A percentile compares a stretch with the other conserved stretches of the same genome.
These are phyloP conservation scores for Lagopus leucura DNA, from an alignment of 2,113 vertebrate genomes.

Conservation along the genomic window DNA sequence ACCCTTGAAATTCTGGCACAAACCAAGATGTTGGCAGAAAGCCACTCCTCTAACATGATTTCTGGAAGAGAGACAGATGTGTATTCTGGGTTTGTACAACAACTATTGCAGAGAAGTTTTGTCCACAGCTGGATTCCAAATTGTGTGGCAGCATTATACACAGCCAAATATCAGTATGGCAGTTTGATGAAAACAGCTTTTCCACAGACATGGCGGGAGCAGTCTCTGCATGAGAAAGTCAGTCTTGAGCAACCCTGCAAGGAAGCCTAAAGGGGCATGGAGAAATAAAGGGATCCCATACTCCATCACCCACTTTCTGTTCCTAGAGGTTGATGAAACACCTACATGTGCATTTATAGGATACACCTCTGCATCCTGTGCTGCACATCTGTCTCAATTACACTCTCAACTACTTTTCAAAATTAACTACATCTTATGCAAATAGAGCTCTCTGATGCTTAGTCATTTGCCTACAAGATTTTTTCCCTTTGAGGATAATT, in stretches of 20 bases:
- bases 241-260: neutral
- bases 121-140: neutral
- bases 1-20: conserved; percentile 40
- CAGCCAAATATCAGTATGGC: neutral
- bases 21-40: neutral
- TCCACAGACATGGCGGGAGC: neutral
- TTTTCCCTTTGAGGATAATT: conserved; percentile 8
- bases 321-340: neutral
- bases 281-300: neutral
- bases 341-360: neutral
- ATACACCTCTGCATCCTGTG: neutral
- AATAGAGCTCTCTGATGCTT: neutral
- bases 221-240: neutral
- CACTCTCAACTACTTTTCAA: neutral
- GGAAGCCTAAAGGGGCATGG: neutral
- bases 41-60: conserved; percentile 16
- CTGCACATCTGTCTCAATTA: neutral
- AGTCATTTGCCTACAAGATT: neutral
- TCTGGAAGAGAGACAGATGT: neutral
- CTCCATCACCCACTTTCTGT: neutral
- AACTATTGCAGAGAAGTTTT: conserved; percentile 14
- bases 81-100: conserved; percentile 3
- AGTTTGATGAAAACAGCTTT: neutral
- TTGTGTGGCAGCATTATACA: neutral
- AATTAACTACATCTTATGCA: neutral